These are phyloP conservation scores for Oreochromis spilurus DNA, from an alignment of 2,113 vertebrate species.

Conservation along the genomic window DNA sequence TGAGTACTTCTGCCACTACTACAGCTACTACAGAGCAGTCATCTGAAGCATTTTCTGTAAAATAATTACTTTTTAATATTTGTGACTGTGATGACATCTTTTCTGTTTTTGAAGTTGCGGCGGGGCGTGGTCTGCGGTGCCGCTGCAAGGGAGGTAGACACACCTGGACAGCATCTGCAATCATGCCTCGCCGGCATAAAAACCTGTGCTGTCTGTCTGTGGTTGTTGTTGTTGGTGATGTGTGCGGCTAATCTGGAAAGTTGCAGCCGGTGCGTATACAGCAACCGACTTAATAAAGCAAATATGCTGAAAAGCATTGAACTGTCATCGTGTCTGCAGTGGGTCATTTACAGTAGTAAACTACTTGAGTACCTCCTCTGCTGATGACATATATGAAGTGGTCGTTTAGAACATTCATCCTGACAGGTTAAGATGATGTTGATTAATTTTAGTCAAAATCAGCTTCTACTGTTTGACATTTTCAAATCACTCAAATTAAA, in stretches of 20 bases:
- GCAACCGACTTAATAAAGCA: not conserved
- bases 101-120: not conserved
- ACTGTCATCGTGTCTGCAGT: not conserved
- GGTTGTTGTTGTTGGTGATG: not conserved
- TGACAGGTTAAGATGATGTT: not conserved
- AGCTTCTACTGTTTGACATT: not conserved
- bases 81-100: not conserved
- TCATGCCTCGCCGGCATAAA: fast-evolving
- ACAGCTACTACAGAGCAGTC: not conserved
- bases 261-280: not conserved
- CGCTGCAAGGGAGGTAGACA: not conserved
- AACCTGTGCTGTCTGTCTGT: not conserved
- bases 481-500: not conserved
- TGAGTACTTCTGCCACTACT: not conserved
- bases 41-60: not conserved
- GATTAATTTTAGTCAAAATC: not conserved
- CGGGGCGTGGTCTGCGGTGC: not conserved
- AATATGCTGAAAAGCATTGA: not conserved
- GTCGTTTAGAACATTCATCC: not conserved
- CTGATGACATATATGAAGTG: not conserved
- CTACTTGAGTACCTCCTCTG: not conserved
- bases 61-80: not conserved
- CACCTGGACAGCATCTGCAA: not conserved
- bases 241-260: not conserved
- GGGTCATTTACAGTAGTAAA: not conserved